Percentiles rank a stretch among this genome's conserved stretches.
Evolutionary conservation across 2,888 invertebrate species (phyloP).

Genomic region (Drosophila pseudotalamancana): DNA sequence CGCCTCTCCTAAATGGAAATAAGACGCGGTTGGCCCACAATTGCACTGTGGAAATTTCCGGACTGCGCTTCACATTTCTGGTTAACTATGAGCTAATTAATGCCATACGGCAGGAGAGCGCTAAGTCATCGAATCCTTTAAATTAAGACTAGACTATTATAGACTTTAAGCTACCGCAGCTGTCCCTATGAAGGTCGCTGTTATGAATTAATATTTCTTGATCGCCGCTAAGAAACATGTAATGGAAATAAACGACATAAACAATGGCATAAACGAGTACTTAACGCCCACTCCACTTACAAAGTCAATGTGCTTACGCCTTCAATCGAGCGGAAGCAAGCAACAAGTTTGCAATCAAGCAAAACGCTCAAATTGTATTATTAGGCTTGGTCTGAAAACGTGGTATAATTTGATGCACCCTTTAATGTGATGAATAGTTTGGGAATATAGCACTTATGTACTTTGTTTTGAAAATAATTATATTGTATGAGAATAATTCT

Average conservation of each 20-base stretch:
- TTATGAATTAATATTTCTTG: conserved; percentile 45
- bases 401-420: too few relatives aligned
- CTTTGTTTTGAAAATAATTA: too few relatives aligned
- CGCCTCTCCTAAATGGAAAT: conserved; percentile 93
- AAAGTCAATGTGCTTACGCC: conserved; percentile 54
- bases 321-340: conserved; percentile 55
- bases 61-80: conserved; percentile 95
- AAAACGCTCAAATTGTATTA: conserved; percentile 6
- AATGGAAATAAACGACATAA: conserved; percentile 44
- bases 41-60: conserved; percentile 97
- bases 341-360: conserved; percentile 15
- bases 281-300: conserved; percentile 36
- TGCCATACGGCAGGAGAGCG: conserved; percentile 94
- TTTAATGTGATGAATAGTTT: too few relatives aligned
- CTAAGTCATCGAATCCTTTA: conserved; percentile 88
- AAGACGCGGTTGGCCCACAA: conserved; percentile 96
- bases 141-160: conserved; percentile 64
- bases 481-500: too few relatives aligned
- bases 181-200: conserved; percentile 26
- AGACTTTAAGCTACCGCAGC: conserved; percentile 17
- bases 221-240: conserved; percentile 42
- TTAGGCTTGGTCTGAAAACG: too few relatives aligned
- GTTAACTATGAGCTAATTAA: conserved; percentile 96
- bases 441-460: too few relatives aligned
- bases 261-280: conserved; percentile 38